phyloP scores from a whole-genome alignment of 2,113 vertebrate genomes.

The Bettongia penicillata region DNA sequence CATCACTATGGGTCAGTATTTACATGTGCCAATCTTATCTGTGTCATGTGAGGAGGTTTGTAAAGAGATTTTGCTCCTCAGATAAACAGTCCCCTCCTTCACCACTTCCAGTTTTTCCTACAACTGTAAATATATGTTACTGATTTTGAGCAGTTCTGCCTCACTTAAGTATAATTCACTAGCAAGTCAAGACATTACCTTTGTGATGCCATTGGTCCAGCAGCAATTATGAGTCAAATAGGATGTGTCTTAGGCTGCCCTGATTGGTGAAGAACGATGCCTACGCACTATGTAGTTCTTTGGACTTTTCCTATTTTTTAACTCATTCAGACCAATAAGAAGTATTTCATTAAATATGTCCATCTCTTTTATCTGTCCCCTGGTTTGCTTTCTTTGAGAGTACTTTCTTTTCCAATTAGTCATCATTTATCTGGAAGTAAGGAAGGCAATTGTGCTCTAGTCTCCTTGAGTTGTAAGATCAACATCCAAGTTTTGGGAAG shows the following conservation, averaged over 20 bases:
- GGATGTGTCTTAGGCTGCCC: background rate
- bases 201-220: too few species aligned
- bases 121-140: background rate
- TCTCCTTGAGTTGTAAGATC: background rate
- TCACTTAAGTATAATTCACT: too few species aligned
- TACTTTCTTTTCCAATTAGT: background rate
- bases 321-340: background rate
- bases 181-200: too few species aligned
- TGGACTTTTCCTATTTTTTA: background rate
- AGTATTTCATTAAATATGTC: background rate
- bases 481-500: background rate
- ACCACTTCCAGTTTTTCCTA: background rate
- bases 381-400: rapidly evolving
- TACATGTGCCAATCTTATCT: background rate
- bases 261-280: background rate
- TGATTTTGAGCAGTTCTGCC: too few species aligned
- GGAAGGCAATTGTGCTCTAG: background rate
- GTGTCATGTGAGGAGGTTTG: background rate
- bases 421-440: background rate
- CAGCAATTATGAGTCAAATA: background rate
- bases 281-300: background rate
- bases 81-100: background rate
- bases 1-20: too few species aligned
- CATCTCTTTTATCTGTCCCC: background rate
- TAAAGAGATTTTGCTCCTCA: background rate